Base-by-base conservation (phyloP, 2,113 vertebrate species). In the Cisticola juncidis region DNA sequence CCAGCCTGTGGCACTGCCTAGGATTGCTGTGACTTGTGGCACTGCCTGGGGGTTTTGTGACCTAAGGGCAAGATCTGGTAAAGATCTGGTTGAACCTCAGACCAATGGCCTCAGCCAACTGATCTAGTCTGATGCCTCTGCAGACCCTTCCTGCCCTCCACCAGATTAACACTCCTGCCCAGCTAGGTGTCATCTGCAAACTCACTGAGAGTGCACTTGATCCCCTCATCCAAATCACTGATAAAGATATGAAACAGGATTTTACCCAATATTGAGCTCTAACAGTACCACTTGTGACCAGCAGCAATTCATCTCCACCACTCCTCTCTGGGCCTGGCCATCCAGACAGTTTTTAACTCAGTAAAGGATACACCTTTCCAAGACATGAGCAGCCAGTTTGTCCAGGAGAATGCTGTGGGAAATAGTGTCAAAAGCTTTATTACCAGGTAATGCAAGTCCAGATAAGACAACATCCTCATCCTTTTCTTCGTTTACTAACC, bases 281-380 rank as follows among this genome's bases (percentile, higher is more conserved):
- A 24, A 17, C 9, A 17, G 3, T 14, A 65, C 6, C 8, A 6
- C 4, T 14, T 7, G 4, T 51, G 21, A 81, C 24, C 2, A 0
- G 15, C 18, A 29, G 11, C n/a, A 36, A 76, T 77, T 77, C 40
- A 17, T 19, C 12, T 40, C 29, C 21, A 58, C 48, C 8, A 45
- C 7, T 20, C 31, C 5, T 20, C 36, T 50, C 25, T 35, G 44
- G 33, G 18, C 9, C 5, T 9, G 11, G 4, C 18, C 64, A 31
- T 16, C 9, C 24, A 81, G 28, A 24, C 21, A 14, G n/a, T 51
- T 57, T 26, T 70, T 45, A 23, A 56, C 18, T 40, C 29, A 28
- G 24, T 12, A 21, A 31, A 40, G 36, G 8, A 7, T 20, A 4
- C 2, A 29, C 12, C 10, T 14, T 14, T 21, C 29, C 62, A 70